Conservation (phyloP, 2,888 invertebrate species). For the Dicyrtoma fusca region DNA sequence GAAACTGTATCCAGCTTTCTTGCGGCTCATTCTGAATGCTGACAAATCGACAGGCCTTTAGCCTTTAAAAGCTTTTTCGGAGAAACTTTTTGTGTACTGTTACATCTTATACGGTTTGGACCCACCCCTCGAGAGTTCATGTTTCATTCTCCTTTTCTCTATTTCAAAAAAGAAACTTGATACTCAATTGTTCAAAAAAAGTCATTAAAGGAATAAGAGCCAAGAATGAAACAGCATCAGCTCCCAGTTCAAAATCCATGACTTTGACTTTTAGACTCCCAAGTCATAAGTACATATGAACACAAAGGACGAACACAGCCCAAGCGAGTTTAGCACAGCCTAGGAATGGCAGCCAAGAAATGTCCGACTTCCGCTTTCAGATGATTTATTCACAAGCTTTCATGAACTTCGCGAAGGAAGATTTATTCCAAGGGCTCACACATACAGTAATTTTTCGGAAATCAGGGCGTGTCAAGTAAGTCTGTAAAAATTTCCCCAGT, state of each 20-base stretch:
- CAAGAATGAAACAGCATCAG: background rate
- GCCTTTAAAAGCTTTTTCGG: constrained; percentile 28
- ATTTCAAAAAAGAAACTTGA: constrained; percentile 18
- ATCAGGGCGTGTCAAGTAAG: constrained; percentile 26
- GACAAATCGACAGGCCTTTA: constrained; percentile 41
- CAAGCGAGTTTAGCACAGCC: background rate
- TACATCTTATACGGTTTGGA: background rate
- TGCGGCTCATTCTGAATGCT: constrained; percentile 31
- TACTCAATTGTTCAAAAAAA: constrained; percentile 34
- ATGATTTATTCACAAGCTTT: constrained; percentile 16
- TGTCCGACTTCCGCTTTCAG: background rate
- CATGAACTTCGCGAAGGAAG: background rate
- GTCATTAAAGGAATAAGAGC: constrained; percentile 23
- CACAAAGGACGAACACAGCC: background rate
- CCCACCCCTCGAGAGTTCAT: constrained; percentile 20
- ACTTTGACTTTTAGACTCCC: background rate
- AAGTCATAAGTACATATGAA: background rate
- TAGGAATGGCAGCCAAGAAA: background rate
- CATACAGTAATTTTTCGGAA: constrained; percentile 3
- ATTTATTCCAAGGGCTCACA: constrained; percentile 19
- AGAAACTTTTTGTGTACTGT: constrained; percentile 4
- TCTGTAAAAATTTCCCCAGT: constrained; percentile 11
- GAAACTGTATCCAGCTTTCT: constrained; percentile 14
- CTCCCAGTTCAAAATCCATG: background rate
- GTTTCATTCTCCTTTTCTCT: constrained; percentile 22